A percentile compares a stretch with the other conserved stretches of the same genome.
Evolutionary conservation across 2,113 vertebrate species (phyloP).

Genomic region (Crocuta crocuta): DNA sequence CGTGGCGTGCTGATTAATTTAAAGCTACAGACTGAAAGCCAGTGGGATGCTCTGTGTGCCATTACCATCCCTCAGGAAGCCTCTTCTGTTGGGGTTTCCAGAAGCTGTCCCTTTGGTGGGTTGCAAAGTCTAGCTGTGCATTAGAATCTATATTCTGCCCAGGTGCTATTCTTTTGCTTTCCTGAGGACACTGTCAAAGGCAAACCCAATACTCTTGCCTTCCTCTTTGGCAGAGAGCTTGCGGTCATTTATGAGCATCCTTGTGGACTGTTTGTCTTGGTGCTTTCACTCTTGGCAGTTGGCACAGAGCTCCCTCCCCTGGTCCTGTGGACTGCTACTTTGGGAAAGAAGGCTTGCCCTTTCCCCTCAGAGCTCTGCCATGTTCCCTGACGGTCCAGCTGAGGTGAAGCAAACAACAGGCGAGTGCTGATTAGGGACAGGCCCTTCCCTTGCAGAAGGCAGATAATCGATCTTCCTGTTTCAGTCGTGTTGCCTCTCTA

Average conservation of each 20-base stretch:
- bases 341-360: not conserved
- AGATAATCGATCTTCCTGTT: constrained; percentile 45
- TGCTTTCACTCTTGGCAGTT: not conserved
- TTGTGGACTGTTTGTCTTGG: not conserved
- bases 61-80: not conserved
- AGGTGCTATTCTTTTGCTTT: not conserved
- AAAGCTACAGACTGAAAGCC: not conserved
- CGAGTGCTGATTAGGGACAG: not conserved
- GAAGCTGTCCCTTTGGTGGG: not conserved
- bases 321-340: not conserved
- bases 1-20: rapidly evolving
- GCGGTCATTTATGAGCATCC: not conserved
- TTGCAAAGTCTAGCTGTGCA: not conserved
- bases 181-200: not conserved
- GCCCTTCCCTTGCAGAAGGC: constrained; percentile 40
- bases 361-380: not conserved
- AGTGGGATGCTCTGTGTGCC: not conserved
- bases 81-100: not conserved
- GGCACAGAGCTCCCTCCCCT: not conserved
- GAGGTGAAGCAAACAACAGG: not conserved
- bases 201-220: not conserved
- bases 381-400: not conserved
- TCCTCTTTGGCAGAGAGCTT: no score
- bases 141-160: not conserved
- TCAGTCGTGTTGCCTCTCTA: constrained; percentile 15